These are phyloP conservation scores for Crenichthys baileyi DNA, from an alignment of 2,797 vertebrate genomes.

Conservation along the genomic window DNA sequence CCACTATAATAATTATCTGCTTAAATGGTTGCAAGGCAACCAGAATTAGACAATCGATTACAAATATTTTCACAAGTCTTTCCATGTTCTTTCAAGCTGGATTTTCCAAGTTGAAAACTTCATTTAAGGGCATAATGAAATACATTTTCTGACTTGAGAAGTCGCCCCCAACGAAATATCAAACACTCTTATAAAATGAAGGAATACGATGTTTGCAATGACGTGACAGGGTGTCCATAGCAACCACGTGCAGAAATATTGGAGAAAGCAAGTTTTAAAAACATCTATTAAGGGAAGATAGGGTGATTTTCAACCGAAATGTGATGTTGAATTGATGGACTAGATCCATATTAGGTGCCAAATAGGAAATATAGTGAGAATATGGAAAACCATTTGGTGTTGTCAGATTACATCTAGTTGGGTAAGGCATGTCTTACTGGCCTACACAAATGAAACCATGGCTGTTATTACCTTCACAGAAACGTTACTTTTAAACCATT, in stretches of 20 bases:
- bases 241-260: neutral
- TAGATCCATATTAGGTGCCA: neutral
- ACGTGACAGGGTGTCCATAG: no score
- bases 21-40: neutral
- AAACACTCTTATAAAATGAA: neutral
- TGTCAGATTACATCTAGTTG: neutral
- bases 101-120: neutral
- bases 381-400: neutral
- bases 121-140: neutral
- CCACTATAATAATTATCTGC: neutral
- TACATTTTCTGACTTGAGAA: neutral
- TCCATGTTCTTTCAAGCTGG: neutral
- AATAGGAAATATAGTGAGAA: neutral
- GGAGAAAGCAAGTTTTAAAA: neutral
- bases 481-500: neutral
- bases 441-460: neutral
- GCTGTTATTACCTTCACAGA: neutral
- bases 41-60: neutral
- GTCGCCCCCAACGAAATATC: neutral
- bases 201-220: neutral
- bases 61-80: neutral
- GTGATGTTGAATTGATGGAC: neutral
- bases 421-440: neutral
- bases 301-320: neutral
- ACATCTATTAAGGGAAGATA: neutral